Evolutionary conservation across 2,113 vertebrate genomes (phyloP).

Genomic region (Solea solea): DNA sequence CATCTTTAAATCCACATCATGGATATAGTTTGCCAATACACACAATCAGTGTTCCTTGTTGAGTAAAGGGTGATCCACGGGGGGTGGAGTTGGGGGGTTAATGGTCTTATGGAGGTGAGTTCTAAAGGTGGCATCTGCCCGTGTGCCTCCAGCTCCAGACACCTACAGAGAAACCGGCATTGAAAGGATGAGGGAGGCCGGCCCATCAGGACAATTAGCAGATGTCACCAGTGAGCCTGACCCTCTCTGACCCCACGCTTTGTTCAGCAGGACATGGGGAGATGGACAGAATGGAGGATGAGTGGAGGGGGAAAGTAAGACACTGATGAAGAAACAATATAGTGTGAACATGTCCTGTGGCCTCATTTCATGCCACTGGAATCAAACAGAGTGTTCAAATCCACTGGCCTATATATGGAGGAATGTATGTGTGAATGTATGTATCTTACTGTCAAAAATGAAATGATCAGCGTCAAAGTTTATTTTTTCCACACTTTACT

Average conservation of each 20-base stretch:
- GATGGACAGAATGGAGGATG: conserved; percentile 2
- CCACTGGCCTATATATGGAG: too few relatives aligned
- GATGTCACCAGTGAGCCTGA: conserved; percentile 75
- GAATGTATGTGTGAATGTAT: too few relatives aligned
- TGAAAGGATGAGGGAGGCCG: conserved; percentile 52
- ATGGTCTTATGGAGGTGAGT: conserved; percentile 43
- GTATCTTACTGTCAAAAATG: too few relatives aligned
- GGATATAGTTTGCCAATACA: conserved; percentile 21
- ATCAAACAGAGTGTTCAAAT: too few relatives aligned
- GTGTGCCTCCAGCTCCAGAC: conserved; percentile 42
- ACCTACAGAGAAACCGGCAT: conserved; percentile 63
- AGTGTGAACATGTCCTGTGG: neutral
- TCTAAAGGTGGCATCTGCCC: conserved; percentile 70
- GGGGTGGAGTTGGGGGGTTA: conserved; percentile 26
- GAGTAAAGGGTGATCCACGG: neutral
- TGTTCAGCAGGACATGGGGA: conserved; percentile 47
- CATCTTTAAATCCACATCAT: conserved; percentile 58
- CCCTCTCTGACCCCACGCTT: conserved; percentile 76
- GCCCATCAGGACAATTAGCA: conserved; percentile 82
- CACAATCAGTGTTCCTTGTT: neutral
- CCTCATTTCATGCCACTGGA: neutral
- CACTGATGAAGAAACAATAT: neutral
- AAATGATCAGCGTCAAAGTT: too few relatives aligned
- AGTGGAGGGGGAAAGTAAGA: neutral
- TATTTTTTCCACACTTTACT: too few relatives aligned